Base-by-base conservation (phyloP, 2,797 vertebrate genomes). In the Sebastiscus tertius region DNA sequence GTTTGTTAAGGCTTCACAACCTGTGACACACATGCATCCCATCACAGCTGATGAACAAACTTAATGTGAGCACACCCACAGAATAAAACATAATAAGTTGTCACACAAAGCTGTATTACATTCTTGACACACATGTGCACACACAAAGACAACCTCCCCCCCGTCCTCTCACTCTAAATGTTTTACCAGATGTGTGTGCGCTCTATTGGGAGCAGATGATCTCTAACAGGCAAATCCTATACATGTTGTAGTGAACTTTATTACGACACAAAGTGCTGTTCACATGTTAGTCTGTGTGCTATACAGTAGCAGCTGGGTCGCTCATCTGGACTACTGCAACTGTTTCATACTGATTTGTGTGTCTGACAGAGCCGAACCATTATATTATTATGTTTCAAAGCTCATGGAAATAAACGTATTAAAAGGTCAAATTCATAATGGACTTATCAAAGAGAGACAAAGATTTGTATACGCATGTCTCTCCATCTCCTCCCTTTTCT, bases 161-260 rank as follows among this genome's bases (percentile, higher is more conserved):
- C 10, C 33, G 14, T 27, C 39, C 33, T 49, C 34, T 29, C 36
- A 31, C 34, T 56, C n/a, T 36, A 68, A 83, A 34, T 76, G 58
- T 80, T 88, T 88, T 69, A 79, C 72, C 85, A 88, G 52, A 70
- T 59, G 31, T 68, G 68, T 66, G 56, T 74, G 58, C 27, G 33
- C 66, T 75, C 70, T 39, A 26, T 2, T 13, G 61, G 55, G 31
- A 83, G 27, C 49, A 82, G 87, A 74, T 73, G 69, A 77, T 79
- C 77, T 81, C 67, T 52, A 59, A 26, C 83, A 52, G 65, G 36
- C 56, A 84, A 81, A 86, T 82, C 54, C 78, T 79, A 61, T 61
- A 77, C 66, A 87, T 72, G 76, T 80, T 76, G 74, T 36, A 80
- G 46, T 67, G 72, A 78, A 20, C 62, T 74, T 77, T 78, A 72